A percentile compares a stretch with the other conserved stretches of the same genome.
Conservation (phyloP, 2,113 vertebrate species). For the Platysteira castanea region DNA sequence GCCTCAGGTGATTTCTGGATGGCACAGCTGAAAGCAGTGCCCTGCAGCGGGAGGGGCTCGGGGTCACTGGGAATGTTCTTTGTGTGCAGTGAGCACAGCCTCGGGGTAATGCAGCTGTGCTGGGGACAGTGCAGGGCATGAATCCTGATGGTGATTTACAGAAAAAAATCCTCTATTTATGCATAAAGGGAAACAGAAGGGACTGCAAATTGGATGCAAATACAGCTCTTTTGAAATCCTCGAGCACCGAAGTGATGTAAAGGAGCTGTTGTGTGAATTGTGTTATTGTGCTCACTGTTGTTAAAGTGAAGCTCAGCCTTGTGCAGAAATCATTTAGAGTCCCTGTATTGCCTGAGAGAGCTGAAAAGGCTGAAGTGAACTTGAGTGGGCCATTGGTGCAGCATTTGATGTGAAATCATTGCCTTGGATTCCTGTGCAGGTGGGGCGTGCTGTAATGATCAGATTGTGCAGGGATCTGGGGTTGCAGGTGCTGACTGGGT, state of each 20-base stretch:
- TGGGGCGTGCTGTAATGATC: background rate
- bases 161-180: background rate
- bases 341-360: background rate
- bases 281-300: background rate
- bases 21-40: background rate
- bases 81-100: background rate
- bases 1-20: conserved; percentile 18
- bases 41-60: background rate
- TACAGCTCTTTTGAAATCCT: background rate
- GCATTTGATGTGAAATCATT: background rate
- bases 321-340: background rate
- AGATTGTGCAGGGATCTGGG: background rate
- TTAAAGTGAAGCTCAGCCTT: background rate
- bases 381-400: background rate
- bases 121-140: background rate
- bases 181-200: background rate
- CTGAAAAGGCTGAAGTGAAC: background rate
- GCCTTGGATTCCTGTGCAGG: background rate
- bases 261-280: background rate
- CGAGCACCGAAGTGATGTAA: background rate
- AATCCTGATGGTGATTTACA: background rate
- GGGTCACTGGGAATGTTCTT: background rate
- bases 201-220: background rate
- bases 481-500: background rate
- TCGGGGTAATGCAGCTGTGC: background rate